Percentiles rank a stretch among this genome's conserved stretches.
Conservation (phyloP, 2,888 invertebrate species). For the Ophion costatus region DNA sequence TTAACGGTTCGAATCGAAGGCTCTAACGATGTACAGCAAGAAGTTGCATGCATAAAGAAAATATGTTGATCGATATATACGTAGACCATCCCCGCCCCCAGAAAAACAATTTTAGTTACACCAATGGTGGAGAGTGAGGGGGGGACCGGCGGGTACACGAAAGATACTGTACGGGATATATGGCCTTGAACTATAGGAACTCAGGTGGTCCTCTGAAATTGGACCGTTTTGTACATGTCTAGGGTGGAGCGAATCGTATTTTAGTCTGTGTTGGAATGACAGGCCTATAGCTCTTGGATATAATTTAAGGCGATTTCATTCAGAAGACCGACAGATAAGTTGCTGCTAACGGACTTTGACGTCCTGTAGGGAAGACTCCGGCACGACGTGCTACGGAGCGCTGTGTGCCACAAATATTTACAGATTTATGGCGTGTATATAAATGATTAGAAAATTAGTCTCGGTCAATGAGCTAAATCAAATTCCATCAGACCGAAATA, state of each 20-base stretch:
- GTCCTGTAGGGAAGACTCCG: not conserved
- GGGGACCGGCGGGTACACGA: not conserved
- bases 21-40: not conserved
- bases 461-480: not conserved
- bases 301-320: slow-evolving; percentile 47
- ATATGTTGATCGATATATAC: not conserved
- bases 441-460: not conserved
- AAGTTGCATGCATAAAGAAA: not conserved
- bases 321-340: slow-evolving; percentile 20
- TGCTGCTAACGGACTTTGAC: not conserved
- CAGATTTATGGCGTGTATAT: not conserved
- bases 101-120: not conserved
- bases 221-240: slow-evolving; percentile 81
- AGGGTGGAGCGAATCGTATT: slow-evolving; percentile 68
- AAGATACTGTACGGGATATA: not conserved
- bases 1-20: not conserved
- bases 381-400: not conserved
- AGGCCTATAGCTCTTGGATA: slow-evolving; percentile 33
- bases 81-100: not conserved
- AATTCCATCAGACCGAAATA: not conserved
- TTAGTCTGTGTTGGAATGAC: slow-evolving; percentile 62
- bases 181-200: slow-evolving; percentile 71
- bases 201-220: slow-evolving; percentile 80
- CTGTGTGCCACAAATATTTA: not conserved
- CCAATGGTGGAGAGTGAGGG: not conserved